These are phyloP conservation scores for Clarias macrocephalus DNA, from an alignment of 2,113 vertebrate species.

Conservation along the genomic window DNA sequence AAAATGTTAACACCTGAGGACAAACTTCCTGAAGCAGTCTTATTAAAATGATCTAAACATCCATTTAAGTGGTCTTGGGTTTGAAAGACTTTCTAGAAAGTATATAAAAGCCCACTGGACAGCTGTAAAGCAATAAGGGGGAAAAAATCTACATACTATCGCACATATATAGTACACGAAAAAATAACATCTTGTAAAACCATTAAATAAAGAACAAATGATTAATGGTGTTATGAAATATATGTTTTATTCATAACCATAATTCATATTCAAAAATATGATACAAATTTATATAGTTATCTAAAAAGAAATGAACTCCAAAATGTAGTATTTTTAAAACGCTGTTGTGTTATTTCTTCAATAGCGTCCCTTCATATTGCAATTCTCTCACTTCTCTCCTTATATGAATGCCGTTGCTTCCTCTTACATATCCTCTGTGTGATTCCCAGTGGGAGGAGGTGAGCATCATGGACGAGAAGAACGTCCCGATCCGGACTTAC, in stretches of 20 bases:
- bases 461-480: conserved; percentile 99
- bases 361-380: not conserved
- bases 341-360: not conserved
- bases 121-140: not conserved
- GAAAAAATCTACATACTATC: not conserved
- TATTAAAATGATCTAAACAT: too few species aligned
- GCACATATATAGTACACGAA: not conserved
- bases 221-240: not conserved
- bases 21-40: too few species aligned
- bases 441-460: conserved; percentile 94
- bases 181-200: not conserved
- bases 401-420: not conserved
- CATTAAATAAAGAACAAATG: not conserved
- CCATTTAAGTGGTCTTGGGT: too few species aligned
- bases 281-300: not conserved
- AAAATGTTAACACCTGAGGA: too few species aligned
- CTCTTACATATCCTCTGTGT: conserved; percentile 9
- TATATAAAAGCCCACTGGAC: not conserved
- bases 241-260: not conserved
- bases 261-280: not conserved
- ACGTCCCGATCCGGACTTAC: conserved; percentile 95
- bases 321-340: too few species aligned
- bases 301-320: not conserved
- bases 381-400: not conserved
- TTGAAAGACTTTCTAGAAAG: too few species aligned